These are phyloP conservation scores for Macrobrachium rosenbergii DNA, from an alignment of 1,140 invertebrate species.

Conservation along the genomic window DNA sequence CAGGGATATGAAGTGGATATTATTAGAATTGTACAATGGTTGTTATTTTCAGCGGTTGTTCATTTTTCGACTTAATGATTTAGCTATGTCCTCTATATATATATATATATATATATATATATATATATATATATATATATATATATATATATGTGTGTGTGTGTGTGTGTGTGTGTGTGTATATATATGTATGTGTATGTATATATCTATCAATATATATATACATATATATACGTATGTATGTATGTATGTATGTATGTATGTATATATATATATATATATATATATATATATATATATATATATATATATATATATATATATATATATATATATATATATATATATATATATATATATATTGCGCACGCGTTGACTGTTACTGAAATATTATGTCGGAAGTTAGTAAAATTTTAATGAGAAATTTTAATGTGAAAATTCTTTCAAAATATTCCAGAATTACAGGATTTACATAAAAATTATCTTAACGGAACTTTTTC, in stretches of 20 bases:
- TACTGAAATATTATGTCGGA: too few relatives aligned
- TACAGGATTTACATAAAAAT: too few relatives aligned
- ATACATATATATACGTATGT: not conserved
- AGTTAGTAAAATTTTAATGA: too few relatives aligned
- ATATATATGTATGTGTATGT: not conserved
- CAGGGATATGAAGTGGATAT: too few relatives aligned
- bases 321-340: constrained; percentile 7
- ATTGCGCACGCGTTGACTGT: not conserved
- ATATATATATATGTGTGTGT: not conserved
- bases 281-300: not conserved
- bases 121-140: not conserved
- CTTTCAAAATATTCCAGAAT: too few relatives aligned
- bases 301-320: not conserved
- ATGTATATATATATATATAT: constrained; percentile 1
- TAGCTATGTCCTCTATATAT: too few relatives aligned
- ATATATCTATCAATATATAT: not conserved
- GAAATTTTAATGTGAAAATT: too few relatives aligned
- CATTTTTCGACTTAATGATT: too few relatives aligned
- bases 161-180: not conserved
- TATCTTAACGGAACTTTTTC: too few relatives aligned
- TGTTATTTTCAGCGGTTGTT: too few relatives aligned
- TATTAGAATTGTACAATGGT: too few relatives aligned
- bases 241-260: not conserved
- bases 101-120: constrained; percentile 6
- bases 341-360: not conserved